Conservation (phyloP, 1,140 invertebrate species). For the Rhagoletis pomonella region DNA sequence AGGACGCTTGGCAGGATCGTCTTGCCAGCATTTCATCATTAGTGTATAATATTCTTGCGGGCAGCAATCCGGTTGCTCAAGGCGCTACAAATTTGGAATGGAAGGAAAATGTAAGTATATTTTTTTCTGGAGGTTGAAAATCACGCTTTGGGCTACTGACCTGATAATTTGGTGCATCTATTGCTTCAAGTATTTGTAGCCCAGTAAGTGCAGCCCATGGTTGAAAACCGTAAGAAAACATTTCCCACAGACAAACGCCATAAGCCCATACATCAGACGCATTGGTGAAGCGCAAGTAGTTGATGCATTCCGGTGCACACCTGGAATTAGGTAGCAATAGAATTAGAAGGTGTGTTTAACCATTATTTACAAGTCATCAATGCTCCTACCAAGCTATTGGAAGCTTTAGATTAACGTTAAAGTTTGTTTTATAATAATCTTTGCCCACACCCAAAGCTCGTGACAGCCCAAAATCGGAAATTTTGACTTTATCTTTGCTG, state of each 20-base stretch:
- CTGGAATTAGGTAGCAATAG: constrained; percentile 70
- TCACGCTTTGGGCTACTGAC: constrained; percentile 64
- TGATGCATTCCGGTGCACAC: constrained; percentile 98
- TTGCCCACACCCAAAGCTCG: constrained; percentile 97
- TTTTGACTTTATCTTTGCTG: constrained; percentile 97
- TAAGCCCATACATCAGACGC: constrained; percentile 98
- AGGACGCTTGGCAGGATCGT: constrained; percentile 91
- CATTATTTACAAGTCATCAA: not conserved
- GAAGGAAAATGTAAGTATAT: constrained; percentile 7
- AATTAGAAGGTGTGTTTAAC: not conserved
- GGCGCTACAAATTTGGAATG: constrained; percentile 76
- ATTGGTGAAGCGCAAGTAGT: constrained; percentile 95
- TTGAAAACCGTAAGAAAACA: constrained; percentile 98
- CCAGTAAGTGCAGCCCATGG: constrained; percentile 97
- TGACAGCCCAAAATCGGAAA: constrained; percentile 97
- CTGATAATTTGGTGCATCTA: constrained; percentile 93
- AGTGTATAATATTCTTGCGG: constrained; percentile 93
- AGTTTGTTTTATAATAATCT: constrained; percentile 99
- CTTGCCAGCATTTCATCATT: constrained; percentile 97
- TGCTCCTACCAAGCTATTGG: constrained; percentile 94
- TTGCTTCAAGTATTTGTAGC: constrained; percentile 95
- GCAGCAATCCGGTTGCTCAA: constrained; percentile 96
- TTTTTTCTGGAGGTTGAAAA: not conserved
- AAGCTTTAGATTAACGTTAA: constrained; percentile 97
- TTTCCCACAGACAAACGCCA: constrained; percentile 98